These are phyloP conservation scores for Prenolepis imparis DNA, from an alignment of 2,888 invertebrate genomes.

Conservation along the genomic window DNA sequence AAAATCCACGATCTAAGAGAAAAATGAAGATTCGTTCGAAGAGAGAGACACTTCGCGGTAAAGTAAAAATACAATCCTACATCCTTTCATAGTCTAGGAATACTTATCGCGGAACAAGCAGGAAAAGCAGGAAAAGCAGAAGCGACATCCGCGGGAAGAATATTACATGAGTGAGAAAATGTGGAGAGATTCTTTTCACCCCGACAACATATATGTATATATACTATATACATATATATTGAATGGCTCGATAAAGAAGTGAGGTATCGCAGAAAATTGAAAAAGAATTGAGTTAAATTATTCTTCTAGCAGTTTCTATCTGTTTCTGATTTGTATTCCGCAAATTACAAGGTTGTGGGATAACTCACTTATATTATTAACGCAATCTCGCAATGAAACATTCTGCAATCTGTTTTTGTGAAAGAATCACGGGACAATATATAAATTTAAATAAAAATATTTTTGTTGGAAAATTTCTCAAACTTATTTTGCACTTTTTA, in stretches of 20 bases:
- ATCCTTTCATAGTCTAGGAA: neutral
- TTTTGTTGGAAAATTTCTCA: too few relatives aligned
- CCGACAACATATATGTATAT: neutral
- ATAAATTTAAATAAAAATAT: too few relatives aligned
- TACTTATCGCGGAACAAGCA: conserved; percentile 10
- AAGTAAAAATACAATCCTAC: conserved; percentile 19
- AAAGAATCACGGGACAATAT: too few relatives aligned
- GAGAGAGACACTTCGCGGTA: conserved; percentile 17
- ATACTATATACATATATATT: neutral
- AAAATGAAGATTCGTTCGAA: neutral
- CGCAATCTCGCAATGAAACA: too few relatives aligned
- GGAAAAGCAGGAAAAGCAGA: conserved; percentile 9
- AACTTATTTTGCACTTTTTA: too few relatives aligned
- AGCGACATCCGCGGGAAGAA: neutral
- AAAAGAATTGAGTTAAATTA: conserved; percentile 12
- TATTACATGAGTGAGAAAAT: conserved; percentile 5
- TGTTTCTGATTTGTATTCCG: neutral
- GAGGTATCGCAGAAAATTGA: conserved; percentile 4
- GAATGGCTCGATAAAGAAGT: neutral
- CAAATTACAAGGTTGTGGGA: neutral
- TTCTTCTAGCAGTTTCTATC: neutral
- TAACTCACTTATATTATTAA: neutral
- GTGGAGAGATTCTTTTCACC: neutral
- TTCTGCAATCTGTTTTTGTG: too few relatives aligned
- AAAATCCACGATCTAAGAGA: neutral